These are phyloP conservation scores for Empis stercorea DNA, from an alignment of 2,888 invertebrate genomes.

Conservation along the genomic window DNA sequence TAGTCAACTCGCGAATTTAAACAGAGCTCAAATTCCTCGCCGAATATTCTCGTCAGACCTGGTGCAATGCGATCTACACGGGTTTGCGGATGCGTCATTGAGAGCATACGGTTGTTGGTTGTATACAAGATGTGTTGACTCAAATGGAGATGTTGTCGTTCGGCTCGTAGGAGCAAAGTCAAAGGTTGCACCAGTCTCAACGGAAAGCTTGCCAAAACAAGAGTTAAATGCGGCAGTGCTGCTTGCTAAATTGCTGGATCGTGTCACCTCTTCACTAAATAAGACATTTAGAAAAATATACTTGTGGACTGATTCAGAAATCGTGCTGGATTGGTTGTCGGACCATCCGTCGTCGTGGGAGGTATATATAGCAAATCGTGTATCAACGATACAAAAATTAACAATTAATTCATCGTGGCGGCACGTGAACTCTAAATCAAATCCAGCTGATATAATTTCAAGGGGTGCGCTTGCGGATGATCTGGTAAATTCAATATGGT, in stretches of 20 bases:
- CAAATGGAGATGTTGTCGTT: not conserved
- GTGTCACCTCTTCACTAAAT: not conserved
- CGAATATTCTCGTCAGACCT: too few species aligned
- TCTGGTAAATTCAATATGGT: slow-evolving; percentile 8
- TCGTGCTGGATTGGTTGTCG: slow-evolving; percentile 11
- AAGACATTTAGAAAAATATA: not conserved
- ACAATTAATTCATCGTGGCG: slow-evolving; percentile 13
- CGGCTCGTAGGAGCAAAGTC: slow-evolving; percentile 4
- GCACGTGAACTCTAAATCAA: slow-evolving; percentile 18
- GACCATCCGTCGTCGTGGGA: slow-evolving; percentile 5
- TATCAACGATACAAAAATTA: not conserved
- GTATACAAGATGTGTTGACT: slow-evolving; percentile 2
- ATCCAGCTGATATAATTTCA: slow-evolving; percentile 23
- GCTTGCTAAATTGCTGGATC: not conserved
- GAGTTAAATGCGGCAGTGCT: slow-evolving; percentile 6
- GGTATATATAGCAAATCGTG: slow-evolving; percentile 10
- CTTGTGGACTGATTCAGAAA: slow-evolving; percentile 1
- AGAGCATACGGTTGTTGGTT: slow-evolving; percentile 11
- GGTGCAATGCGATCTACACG: slow-evolving; percentile 5
- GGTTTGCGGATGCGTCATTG: slow-evolving; percentile 9
- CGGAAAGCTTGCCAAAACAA: slow-evolving; percentile 2
- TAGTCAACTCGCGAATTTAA: not conserved
- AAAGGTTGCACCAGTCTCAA: slow-evolving; percentile 6
- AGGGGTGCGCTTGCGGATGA: slow-evolving; percentile 13
- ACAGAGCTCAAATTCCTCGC: too few species aligned